Evolutionary conservation across 2,797 vertebrate genomes (phyloP).

Genomic region (Sternarchorhynchus goeldii): DNA sequence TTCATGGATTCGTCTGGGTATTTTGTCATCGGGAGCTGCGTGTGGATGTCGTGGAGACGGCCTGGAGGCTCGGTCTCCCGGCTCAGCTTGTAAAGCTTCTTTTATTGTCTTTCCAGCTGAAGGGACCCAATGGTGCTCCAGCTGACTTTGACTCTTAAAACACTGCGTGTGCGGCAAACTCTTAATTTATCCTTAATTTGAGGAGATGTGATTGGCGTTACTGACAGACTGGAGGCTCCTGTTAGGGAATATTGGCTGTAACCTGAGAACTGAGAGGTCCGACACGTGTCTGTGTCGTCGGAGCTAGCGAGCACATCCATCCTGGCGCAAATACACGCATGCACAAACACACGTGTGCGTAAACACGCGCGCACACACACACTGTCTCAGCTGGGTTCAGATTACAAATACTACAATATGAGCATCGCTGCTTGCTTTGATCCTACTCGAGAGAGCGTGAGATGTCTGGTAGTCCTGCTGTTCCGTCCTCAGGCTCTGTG

Average conservation of each 20-base stretch:
- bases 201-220: neutral
- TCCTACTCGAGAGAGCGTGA: neutral
- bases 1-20: neutral
- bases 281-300: neutral
- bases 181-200: neutral
- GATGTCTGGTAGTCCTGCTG: neutral
- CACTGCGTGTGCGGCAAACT: neutral
- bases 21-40: neutral
- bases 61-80: neutral
- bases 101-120: neutral
- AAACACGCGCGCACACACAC: neutral
- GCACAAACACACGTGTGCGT: neutral
- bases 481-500: neutral
- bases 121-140: neutral
- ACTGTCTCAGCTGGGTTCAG: neutral
- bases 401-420: constrained; percentile 12
- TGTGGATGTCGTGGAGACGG: neutral
- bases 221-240: neutral
- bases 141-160: neutral
- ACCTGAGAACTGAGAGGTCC: neutral
- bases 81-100: constrained; percentile 11
- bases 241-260: neutral
- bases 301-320: neutral
- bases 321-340: neutral
- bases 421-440: constrained; percentile 13